Percentiles rank a stretch among this genome's conserved stretches.
Evolutionary conservation across 2,888 invertebrate genomes (phyloP).

Genomic region (Gnatocerus cornutus): DNA sequence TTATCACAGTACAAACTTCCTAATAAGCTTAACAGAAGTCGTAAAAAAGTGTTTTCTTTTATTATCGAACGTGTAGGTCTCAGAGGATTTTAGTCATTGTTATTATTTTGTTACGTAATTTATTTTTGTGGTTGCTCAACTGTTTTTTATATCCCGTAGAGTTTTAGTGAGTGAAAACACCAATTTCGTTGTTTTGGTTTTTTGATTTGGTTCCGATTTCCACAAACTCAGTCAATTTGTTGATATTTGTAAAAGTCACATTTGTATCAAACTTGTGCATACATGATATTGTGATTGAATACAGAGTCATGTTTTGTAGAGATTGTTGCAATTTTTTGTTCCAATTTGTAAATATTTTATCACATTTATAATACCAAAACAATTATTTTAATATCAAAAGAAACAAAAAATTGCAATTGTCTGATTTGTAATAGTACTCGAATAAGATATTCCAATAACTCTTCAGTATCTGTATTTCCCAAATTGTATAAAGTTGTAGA

Average conservation of each 20-base stretch:
- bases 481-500: slow-evolving; percentile 66
- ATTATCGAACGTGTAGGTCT: slow-evolving; percentile 18
- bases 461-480: slow-evolving; percentile 57
- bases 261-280: slow-evolving; percentile 47
- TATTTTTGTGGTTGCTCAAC: slow-evolving; percentile 59
- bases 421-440: slow-evolving; percentile 46
- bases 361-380: slow-evolving; percentile 48
- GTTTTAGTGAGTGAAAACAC: slow-evolving; percentile 50
- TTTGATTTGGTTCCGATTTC: slow-evolving; percentile 11
- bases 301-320: slow-evolving; percentile 41
- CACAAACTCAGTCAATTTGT: slow-evolving; percentile 49
- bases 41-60: slow-evolving; percentile 15
- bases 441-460: slow-evolving; percentile 53
- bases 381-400: slow-evolving; percentile 51
- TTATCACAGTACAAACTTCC: slow-evolving; percentile 58
- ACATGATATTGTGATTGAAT: slow-evolving; percentile 54
- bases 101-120: slow-evolving; percentile 42
- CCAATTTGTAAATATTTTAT: slow-evolving; percentile 49
- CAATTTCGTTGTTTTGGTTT: slow-evolving; percentile 42
- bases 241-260: slow-evolving; percentile 36
- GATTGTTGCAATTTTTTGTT: slow-evolving; percentile 52
- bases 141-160: slow-evolving; percentile 50
- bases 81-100: slow-evolving; percentile 39
- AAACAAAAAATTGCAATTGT: slow-evolving; percentile 51
- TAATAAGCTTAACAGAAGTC: slow-evolving; percentile 47